Evolutionary conservation across 2,888 invertebrate species (phyloP).

Genomic region (Xanthia togata): DNA sequence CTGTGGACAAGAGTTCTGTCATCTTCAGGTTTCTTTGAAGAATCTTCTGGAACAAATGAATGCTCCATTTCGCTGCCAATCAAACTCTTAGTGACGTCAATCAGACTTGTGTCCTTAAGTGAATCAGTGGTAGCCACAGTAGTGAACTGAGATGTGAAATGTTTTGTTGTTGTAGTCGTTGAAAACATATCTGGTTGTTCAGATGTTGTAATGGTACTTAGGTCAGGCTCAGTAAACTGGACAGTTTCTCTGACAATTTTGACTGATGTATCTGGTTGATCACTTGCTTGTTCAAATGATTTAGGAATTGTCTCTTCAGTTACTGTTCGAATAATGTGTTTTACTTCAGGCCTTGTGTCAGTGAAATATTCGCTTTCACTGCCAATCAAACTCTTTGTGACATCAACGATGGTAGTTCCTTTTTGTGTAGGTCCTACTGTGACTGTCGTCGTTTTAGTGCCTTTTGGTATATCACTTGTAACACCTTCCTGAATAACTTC

Average conservation of each 20-base stretch:
- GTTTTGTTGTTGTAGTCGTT: slow-evolving; percentile 41
- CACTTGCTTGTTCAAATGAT: not conserved
- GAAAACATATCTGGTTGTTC: slow-evolving; percentile 29
- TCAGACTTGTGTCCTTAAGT: slow-evolving; percentile 28
- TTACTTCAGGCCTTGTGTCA: slow-evolving; percentile 30
- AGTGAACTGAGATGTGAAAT: slow-evolving; percentile 38
- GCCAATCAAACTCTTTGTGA: slow-evolving; percentile 63
- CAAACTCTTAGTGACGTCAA: slow-evolving; percentile 45
- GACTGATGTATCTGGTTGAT: slow-evolving; percentile 16
- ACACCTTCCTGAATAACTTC: slow-evolving; percentile 50
- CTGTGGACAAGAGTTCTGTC: not conserved
- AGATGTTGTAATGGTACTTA: slow-evolving; percentile 24
- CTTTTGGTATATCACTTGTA: slow-evolving; percentile 22
- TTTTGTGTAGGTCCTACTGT: slow-evolving; percentile 34
- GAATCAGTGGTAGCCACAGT: slow-evolving; percentile 38
- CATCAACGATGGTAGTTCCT: slow-evolving; percentile 40
- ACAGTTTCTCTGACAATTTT: slow-evolving; percentile 44
- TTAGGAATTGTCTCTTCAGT: slow-evolving; percentile 18
- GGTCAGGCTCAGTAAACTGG: slow-evolving; percentile 28
- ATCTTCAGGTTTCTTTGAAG: slow-evolving; percentile 7
- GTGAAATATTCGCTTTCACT: slow-evolving; percentile 68
- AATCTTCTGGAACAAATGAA: slow-evolving; percentile 16
- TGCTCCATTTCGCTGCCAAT: slow-evolving; percentile 46
- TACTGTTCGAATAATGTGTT: slow-evolving; percentile 31
- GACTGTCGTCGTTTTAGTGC: slow-evolving; percentile 45